phyloP scores from a whole-genome alignment of 2,797 vertebrate species.

The Ibycter americanus region DNA sequence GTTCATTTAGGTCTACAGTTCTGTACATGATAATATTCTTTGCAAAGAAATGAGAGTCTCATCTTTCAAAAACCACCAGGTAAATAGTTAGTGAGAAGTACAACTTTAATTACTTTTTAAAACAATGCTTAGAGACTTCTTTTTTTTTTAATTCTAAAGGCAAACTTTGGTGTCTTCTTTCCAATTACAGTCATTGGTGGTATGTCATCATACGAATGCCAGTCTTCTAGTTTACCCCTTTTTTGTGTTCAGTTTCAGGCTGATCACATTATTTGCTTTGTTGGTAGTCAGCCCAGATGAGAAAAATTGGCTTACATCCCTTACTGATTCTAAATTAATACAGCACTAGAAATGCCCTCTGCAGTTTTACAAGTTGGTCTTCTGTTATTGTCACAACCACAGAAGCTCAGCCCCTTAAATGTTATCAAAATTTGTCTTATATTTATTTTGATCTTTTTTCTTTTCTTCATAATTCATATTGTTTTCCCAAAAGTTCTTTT shows the following conservation, averaged over 20 bases:
- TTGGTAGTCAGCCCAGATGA: background rate
- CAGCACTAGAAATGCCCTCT: background rate
- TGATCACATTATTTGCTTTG: background rate
- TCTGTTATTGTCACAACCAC: background rate
- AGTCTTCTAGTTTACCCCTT: background rate
- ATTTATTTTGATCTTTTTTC: background rate
- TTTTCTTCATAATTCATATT: background rate
- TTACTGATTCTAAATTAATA: background rate
- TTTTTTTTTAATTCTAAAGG: background rate
- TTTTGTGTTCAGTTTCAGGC: background rate
- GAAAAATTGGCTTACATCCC: background rate
- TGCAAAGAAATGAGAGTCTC: background rate
- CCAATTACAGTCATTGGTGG: background rate
- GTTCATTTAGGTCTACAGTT: background rate
- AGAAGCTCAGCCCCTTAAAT: background rate
- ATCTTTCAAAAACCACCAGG: background rate
- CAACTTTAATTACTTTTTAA: background rate
- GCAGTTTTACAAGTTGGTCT: background rate
- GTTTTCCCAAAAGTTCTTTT: background rate
- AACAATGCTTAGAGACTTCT: background rate
- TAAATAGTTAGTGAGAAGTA: background rate
- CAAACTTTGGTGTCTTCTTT: background rate
- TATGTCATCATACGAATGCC: background rate
- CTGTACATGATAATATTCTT: background rate
- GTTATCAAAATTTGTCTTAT: background rate